phyloP scores from a whole-genome alignment of 2,113 vertebrate genomes.

The Laterallus jamaicensis region DNA sequence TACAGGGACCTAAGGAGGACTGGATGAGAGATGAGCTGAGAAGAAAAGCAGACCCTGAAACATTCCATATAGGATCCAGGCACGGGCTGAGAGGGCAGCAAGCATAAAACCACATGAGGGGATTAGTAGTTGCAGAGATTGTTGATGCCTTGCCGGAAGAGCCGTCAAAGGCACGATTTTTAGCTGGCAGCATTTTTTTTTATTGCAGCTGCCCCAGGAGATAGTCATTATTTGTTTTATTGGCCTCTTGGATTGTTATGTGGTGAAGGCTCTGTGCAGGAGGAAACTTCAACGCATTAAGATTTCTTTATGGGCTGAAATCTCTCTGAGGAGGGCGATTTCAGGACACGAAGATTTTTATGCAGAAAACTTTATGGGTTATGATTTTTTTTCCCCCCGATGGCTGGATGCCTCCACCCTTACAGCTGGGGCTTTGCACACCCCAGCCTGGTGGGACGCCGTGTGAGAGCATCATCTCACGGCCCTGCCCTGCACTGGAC shows the following conservation, averaged over 20 bases:
- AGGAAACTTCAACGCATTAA: neutral
- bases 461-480: neutral
- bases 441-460: neutral
- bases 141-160: neutral
- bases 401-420: neutral
- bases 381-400: neutral
- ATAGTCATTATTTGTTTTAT: constrained; percentile 22
- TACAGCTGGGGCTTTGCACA: neutral
- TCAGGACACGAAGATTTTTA: neutral
- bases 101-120: neutral
- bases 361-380: neutral
- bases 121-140: neutral
- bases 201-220: neutral
- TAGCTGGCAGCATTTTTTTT: neutral
- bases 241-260: neutral
- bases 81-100: neutral
- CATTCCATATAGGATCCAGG: neutral
- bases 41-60: neutral
- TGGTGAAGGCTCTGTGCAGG: neutral
- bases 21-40: neutral
- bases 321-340: neutral
- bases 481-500: neutral
- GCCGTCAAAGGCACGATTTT: constrained; percentile 17
- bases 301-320: neutral
- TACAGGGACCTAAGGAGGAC: neutral